phyloP scores from a whole-genome alignment of 2,888 invertebrate species.

The Sceliomorpha sp. region DNA sequence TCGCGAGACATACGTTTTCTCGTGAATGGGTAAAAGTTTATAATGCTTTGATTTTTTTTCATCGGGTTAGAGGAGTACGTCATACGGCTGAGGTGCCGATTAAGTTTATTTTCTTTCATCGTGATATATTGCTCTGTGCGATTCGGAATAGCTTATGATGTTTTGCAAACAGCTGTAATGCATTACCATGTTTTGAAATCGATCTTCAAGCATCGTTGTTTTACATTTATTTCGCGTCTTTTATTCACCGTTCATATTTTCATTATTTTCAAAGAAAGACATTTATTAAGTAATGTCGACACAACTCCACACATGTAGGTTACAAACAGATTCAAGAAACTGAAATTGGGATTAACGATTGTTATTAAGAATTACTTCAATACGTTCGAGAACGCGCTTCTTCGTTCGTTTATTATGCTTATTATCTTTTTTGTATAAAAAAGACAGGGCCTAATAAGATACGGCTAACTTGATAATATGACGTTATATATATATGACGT shows the following conservation, averaged over 20 bases:
- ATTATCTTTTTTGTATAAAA: too few species aligned
- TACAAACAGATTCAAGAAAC: too few species aligned
- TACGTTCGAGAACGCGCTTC: too few species aligned
- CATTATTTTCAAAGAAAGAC: not conserved
- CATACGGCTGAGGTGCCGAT: conserved; percentile 5
- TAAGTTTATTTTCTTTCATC: conserved; percentile 7
- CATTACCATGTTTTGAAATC: conserved; percentile 12
- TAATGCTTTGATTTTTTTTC: conserved; percentile 7
- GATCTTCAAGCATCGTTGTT: conserved; percentile 11
- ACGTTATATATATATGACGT: too few species aligned
- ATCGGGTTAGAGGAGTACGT: conserved; percentile 8
- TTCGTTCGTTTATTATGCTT: too few species aligned
- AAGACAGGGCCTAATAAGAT: too few species aligned
- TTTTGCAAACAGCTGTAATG: conserved; percentile 36
- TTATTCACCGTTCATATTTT: not conserved
- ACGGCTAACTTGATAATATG: too few species aligned
- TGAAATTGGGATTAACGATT: too few species aligned
- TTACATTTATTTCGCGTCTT: not conserved
- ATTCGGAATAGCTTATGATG: conserved; percentile 4
- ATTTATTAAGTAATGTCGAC: not conserved
- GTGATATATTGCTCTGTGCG: conserved; percentile 1
- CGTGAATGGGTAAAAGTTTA: conserved; percentile 6
- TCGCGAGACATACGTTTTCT: conserved; percentile 47
- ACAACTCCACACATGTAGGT: too few species aligned
- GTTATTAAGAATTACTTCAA: too few species aligned